Evolutionary conservation across 2,113 vertebrate genomes (phyloP), one percentile per base, ranked within the genome.

Genomic region (Carollia perspicillata): DNA sequence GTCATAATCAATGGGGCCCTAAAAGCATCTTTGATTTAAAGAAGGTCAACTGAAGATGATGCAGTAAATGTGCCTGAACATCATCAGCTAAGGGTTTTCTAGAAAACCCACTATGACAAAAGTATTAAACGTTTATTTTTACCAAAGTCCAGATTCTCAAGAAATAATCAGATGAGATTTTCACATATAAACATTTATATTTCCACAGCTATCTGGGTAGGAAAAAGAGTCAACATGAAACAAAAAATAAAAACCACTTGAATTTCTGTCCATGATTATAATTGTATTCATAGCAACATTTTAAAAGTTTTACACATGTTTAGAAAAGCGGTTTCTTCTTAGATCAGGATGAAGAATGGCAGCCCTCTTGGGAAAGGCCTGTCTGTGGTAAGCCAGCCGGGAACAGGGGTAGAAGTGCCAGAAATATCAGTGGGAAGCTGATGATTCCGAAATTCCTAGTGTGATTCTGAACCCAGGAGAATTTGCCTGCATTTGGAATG

Each of bases 221-320:
- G 47, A 87, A 94, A 71, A 65, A 87, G 72, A 69, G 28, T 51
- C 47, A 84, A 88, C 91, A 89, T 89, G 81, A 90, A 95, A 79
- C 95, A 80, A 90, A 93, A 95, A 95, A 95, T 94, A 89, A 93
- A 95, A 93, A 89, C 72, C 78, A 90, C 58, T 93, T 96, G 74
- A 79, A 87, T 94, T 86, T 97, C 86, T 68, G 33, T 55, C 69
- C 60, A 72, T 16, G 53, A 71, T 89, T 89, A 79, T 88, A 71
- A 79, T 75, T 94, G 90, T 77, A 80, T 72, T 94, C 63, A 86
- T 55, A 69, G 23, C 69, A 92, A 68, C 68, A 95, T 85, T 95
- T 92, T 68, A n/a, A 37, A 95, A 95, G 30, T 26, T 42, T 96
- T 90, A 51, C 63, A 65, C 17, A 94, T 91, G 69, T 93, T 96